Conservation (phyloP, 2,797 vertebrate species). For the Galago senegalensis region DNA sequence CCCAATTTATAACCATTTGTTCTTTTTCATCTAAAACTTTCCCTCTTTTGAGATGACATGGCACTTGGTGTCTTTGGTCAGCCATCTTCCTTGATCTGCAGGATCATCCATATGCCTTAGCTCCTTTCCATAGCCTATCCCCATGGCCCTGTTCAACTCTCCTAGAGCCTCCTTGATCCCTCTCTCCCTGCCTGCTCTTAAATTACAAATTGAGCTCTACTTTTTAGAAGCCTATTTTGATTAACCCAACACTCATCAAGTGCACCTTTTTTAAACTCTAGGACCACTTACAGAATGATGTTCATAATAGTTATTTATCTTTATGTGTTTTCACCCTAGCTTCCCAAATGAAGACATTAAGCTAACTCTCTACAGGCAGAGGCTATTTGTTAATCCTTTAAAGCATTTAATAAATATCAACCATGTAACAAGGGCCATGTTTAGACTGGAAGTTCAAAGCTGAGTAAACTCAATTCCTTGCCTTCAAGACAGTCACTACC, state of each 20-base stretch:
- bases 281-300: neutral
- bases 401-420: constrained; percentile 33
- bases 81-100: too few relatives aligned
- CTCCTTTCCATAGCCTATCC: neutral
- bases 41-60: too few relatives aligned
- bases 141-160: too few relatives aligned
- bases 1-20: too few relatives aligned
- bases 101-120: neutral
- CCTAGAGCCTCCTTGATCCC: neutral
- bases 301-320: neutral
- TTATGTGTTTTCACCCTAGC: neutral
- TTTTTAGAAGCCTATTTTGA: constrained; percentile 48
- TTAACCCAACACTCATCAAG: constrained; percentile 14
- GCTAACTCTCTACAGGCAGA: constrained; percentile 23
- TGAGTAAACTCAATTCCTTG: constrained; percentile 1
- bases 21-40: too few relatives aligned
- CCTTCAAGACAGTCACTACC: neutral
- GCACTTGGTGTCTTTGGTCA: too few relatives aligned
- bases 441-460: constrained; percentile 3
- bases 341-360: constrained; percentile 55
- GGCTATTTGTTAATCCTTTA: neutral
- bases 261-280: neutral
- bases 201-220: constrained; percentile 38
- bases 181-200: neutral
- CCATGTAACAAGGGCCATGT: neutral